These are phyloP conservation scores for Gymnothorax javanicus DNA, from an alignment of 2,797 vertebrate genomes.

Conservation along the genomic window DNA sequence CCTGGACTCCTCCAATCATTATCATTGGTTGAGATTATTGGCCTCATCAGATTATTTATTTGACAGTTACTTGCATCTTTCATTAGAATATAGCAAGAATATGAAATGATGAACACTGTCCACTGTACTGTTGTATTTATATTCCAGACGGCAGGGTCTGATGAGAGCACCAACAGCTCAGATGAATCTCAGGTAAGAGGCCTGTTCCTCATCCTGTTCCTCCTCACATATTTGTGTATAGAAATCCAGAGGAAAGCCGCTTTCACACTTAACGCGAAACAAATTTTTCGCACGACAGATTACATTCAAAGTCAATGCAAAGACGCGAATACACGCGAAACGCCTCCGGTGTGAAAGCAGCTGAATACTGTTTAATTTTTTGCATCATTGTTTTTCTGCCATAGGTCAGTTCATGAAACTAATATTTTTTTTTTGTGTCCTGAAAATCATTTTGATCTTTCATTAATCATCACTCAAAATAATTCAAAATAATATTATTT, in stretches of 20 bases:
- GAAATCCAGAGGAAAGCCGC: background rate
- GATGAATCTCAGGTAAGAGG: slow-evolving; percentile 64
- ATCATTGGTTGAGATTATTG: background rate
- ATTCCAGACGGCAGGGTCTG: slow-evolving; percentile 61
- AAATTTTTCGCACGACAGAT: too few species aligned
- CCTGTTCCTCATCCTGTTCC: slow-evolving; percentile 22
- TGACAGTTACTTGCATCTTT: background rate
- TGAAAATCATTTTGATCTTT: too few species aligned
- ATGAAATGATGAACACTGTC: slow-evolving; percentile 1
- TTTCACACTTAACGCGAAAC: too few species aligned
- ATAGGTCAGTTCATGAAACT: too few species aligned
- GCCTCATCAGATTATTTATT: background rate
- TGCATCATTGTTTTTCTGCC: too few species aligned
- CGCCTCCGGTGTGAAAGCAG: too few species aligned
- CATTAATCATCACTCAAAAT: too few species aligned
- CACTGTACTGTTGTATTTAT: slow-evolving; percentile 31
- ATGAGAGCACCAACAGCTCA: slow-evolving; percentile 65
- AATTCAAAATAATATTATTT: too few species aligned
- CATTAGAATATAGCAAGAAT: background rate
- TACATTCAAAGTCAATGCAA: too few species aligned
- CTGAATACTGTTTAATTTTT: too few species aligned
- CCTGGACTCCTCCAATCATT: background rate
- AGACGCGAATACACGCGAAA: too few species aligned
- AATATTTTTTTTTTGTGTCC: too few species aligned
- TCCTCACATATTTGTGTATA: background rate